phyloP scores from a whole-genome alignment of 2,888 invertebrate species.

The Phaonia tiefii region DNA sequence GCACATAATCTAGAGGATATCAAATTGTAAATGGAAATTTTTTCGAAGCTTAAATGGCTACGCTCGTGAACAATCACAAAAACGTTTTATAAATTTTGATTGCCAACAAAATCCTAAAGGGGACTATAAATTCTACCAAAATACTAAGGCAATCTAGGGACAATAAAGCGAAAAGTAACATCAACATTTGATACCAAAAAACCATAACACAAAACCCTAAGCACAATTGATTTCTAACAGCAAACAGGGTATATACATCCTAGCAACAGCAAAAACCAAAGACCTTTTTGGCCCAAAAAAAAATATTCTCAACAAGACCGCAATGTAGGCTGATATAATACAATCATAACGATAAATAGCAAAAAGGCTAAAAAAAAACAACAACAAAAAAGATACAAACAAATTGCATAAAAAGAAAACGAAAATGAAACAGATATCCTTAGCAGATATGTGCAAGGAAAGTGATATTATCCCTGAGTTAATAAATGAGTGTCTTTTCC shows the following conservation, averaged over 20 bases:
- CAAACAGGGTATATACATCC: too few relatives aligned
- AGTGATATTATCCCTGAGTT: too few relatives aligned
- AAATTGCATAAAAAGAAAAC: conserved; percentile 7
- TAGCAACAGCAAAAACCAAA: neutral
- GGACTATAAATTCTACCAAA: conserved; percentile 5
- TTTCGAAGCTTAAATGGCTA: neutral
- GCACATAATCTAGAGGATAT: neutral
- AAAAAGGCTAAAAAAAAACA: neutral
- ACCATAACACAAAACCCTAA: too few relatives aligned
- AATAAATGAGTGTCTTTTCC: neutral
- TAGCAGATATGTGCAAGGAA: too few relatives aligned
- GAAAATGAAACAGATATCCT: neutral
- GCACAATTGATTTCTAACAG: too few relatives aligned
- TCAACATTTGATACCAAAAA: too few relatives aligned
- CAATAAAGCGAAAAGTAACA: neutral
- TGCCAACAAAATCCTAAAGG: conserved; percentile 26
- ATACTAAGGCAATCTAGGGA: neutral
- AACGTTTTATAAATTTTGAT: conserved; percentile 11
- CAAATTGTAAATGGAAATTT: neutral
- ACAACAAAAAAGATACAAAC: neutral
- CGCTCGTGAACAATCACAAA: neutral
- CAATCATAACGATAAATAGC: neutral
- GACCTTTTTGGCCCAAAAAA: neutral
- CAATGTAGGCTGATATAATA: neutral
- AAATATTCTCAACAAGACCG: neutral